Evolutionary conservation across 2,888 invertebrate genomes (phyloP).

Genomic region (Lypha dubia): DNA sequence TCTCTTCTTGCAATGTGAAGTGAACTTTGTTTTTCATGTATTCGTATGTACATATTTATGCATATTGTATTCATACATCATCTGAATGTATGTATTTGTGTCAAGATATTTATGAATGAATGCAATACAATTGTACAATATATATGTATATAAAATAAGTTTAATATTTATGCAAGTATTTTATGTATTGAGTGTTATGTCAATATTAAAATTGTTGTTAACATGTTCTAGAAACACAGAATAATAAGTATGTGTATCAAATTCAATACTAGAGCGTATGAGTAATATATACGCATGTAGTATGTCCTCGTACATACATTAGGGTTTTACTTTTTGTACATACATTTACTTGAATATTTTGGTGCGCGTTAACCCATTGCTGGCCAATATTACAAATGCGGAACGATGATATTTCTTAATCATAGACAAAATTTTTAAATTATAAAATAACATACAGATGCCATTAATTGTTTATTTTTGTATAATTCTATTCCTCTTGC

Average conservation of each 20-base stretch:
- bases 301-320: no score
- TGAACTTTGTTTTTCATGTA: not conserved
- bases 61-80: not conserved
- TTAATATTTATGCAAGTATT: slow-evolving; percentile 36
- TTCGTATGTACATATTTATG: not conserved
- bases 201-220: slow-evolving; percentile 55
- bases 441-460: no score
- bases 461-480: no score
- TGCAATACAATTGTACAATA: slow-evolving; percentile 22
- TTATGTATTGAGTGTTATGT: slow-evolving; percentile 45
- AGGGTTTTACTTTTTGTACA: not conserved
- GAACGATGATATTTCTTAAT: no score
- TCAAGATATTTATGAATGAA: slow-evolving; percentile 32
- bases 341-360: not conserved
- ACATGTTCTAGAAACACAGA: slow-evolving; percentile 38
- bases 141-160: slow-evolving; percentile 39
- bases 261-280: no score
- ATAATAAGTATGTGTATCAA: not conserved
- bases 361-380: slow-evolving; percentile 10
- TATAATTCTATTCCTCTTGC: no score
- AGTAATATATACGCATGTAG: no score
- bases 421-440: no score
- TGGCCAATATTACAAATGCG: no score
- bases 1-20: not conserved
- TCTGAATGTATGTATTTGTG: not conserved